Evolutionary conservation across 2,888 invertebrate species (phyloP).

Genomic region (Bugula neritina): DNA sequence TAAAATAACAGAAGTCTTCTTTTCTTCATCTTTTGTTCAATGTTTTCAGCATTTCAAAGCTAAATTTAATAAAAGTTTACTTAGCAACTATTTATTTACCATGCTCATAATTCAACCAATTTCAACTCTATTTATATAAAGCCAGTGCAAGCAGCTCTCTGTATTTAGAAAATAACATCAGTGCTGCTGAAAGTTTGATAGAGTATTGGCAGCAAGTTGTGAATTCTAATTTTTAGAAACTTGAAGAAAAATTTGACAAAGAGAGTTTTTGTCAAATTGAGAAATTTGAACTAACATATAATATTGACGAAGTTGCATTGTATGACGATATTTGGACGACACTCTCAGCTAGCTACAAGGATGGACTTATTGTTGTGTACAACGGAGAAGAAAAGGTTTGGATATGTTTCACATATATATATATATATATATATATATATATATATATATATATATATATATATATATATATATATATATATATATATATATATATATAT

Average conservation of each 20-base stretch:
- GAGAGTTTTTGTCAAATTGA: background rate
- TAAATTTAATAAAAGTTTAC: too few species aligned
- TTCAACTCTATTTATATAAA: too few species aligned
- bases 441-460: background rate
- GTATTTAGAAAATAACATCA: too few species aligned
- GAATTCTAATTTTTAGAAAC: background rate
- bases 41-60: too few species aligned
- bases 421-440: background rate
- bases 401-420: too few species aligned
- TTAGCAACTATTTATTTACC: too few species aligned
- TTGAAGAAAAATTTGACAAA: background rate
- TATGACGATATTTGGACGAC: background rate
- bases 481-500: background rate
- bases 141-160: too few species aligned
- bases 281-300: background rate
- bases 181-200: too few species aligned
- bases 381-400: slow-evolving; percentile 7
- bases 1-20: too few species aligned
- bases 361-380: background rate
- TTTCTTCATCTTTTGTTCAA: too few species aligned
- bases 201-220: too few species aligned
- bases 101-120: too few species aligned
- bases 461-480: background rate
- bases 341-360: background rate
- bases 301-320: background rate